A percentile compares a stretch with the other conserved stretches of the same genome.
phyloP scores from a whole-genome alignment of 2,113 vertebrate genomes.

The Acrocephalus arundinaceus region DNA sequence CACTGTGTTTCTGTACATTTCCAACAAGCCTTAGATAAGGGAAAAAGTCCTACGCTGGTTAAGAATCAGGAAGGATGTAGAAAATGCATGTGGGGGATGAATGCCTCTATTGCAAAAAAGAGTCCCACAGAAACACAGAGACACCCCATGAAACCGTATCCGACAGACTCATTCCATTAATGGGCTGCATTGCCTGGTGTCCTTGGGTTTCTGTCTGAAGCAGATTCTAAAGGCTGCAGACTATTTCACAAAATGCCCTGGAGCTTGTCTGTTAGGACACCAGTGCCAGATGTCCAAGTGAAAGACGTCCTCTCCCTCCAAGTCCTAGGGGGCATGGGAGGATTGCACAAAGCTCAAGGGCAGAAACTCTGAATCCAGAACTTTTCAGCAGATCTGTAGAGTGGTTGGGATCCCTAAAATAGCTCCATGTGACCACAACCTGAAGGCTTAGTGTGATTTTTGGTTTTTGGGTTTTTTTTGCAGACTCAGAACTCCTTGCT shows the following conservation, averaged over 20 bases:
- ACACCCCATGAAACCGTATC: neutral
- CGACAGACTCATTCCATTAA: neutral
- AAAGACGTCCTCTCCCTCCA: neutral
- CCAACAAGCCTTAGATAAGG: neutral
- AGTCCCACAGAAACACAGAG: neutral
- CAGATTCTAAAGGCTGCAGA: constrained; percentile 31
- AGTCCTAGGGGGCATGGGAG: constrained; percentile 25
- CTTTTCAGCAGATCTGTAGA: constrained; percentile 36
- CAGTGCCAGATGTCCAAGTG: constrained; percentile 44
- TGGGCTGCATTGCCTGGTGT: neutral
- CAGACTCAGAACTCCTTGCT: neutral
- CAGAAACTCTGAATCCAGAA: constrained; percentile 1
- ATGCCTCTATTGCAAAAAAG: neutral
- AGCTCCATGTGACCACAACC: constrained; percentile 25
- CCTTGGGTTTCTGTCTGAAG: constrained; percentile 26
- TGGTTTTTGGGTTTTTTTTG: neutral
- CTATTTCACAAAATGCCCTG: constrained; percentile 46
- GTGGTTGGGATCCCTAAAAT: constrained; percentile 26
- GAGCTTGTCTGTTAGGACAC: constrained; percentile 32
- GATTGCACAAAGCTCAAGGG: constrained; percentile 49
- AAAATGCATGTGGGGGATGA: neutral
- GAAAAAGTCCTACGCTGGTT: neutral
- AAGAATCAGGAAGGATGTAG: neutral
- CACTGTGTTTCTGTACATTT: neutral
- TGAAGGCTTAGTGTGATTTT: neutral